Base-by-base conservation (phyloP, 2,797 vertebrate species). In the Melanotaenia pygmaea region DNA sequence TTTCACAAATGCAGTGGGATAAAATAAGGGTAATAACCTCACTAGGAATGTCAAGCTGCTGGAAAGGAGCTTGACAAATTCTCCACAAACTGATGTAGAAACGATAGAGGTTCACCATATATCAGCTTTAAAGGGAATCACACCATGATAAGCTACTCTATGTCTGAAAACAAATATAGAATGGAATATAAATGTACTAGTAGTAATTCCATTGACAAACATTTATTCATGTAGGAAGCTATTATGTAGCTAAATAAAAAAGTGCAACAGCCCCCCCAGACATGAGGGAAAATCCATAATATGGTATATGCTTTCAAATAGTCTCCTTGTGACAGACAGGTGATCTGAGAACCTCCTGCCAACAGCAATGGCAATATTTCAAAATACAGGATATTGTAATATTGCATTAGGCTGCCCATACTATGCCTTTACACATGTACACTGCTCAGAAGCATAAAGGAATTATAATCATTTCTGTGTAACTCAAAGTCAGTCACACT, bases 261-360 rank as follows among this genome's bases (percentile, higher is more conserved):
- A 73, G 56, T 40, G 28, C 32, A 50, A 30, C 72, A 62, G 47
- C 72, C 64, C 72, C 64, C 67, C 40, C 54, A 63, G 66, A 70
- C 80, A 57, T 58, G 16, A 35, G 79, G 84, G 80, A 82, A 59
- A 67, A 76, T 81, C 78, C 83, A 81, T 75, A 73, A 86, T 81
- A 89, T 74, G 54, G 4, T 61, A 80, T 73, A 51, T 68, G 47
- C 64, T 72, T 89, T 83, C 70, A 76, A 54, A 76, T 82, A 74
- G 61, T 76, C 69, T 64, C 56, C 64, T 70, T 0, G 10, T 86
- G 74, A 77, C 71, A 70, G 59, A 56, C 64, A 13, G 47, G 75
- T 86, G 32, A 90, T 90, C 86, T 62, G 43, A 76, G 71, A 85
- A 83, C 86, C 84, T 81, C 76, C 35, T 79, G 86, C 89, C 89